Base-by-base conservation (phyloP, 2,888 invertebrate species). In the Zygothrica quintamaculata region DNA sequence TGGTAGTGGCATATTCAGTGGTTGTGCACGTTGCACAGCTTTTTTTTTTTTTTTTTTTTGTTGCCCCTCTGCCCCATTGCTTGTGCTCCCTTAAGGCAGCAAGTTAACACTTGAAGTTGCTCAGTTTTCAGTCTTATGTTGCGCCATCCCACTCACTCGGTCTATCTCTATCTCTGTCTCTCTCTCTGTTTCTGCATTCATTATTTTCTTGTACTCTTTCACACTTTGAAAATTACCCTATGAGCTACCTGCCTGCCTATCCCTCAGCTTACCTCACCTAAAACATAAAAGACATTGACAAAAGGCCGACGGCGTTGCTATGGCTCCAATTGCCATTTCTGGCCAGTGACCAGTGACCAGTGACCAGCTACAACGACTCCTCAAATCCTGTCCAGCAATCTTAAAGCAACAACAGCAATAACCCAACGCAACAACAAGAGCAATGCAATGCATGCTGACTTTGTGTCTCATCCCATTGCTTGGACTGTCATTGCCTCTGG, bases 91-190 rank as follows among this genome's bases (percentile, higher is more conserved):
- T 36, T 39, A 31, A 13, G 51, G 15, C 52, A 50, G 60, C 26
- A 65, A 65, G 60, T 61, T 57, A 50, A 52, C 66, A 70, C 51
- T 70, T 57, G 56, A 70, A 70, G 70, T 66, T 70, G 70, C 56
- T 50, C 70, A 70, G 62, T 58, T 71, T 55, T 50, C 50, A 44
- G 56, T 57, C 56, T 36, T 69, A 39, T 52, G 3, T 43, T 68
- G 57, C n/a, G n/a, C n/a, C n/a, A n/a, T n/a, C 46, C 44, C 40
- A 46, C 37, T 46, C 61, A 57, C 40, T 64, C n/a, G n/a, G n/a
- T 56, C 15, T 33, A 51, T n/a, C 25, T 13, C 25, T 9, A 22
- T 22, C 40, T 26, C 18, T 9, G 18, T 13, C 37, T 33, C 2
- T 44, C 16, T 44, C 33, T 6, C 36, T 6, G 31, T 16, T 15